Evolutionary conservation across 2,888 invertebrate species (phyloP), one percentile per base, ranked within the genome.

Genomic region (Limenitis camilla): DNA sequence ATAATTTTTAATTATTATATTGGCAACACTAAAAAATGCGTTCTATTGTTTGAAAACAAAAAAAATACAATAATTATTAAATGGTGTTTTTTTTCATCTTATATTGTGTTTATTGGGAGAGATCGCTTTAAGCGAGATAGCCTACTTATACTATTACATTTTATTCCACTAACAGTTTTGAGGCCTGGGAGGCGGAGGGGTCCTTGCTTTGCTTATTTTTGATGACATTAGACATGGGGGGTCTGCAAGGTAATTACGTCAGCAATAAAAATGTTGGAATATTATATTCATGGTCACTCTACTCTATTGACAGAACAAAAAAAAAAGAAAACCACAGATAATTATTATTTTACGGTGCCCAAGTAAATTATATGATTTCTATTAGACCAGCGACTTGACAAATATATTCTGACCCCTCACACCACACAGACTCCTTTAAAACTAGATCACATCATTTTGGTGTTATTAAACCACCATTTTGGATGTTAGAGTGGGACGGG

Each of bases 321-420:
- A 72, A 70, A 69, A 68, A 69, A 69, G 64, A 53, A 56, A 57
- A 60, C 70, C 65, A 68, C 50, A 75, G 75, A 74, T 82, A 81
- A 82, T 83, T 78, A 84, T 81, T 79, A 80, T 81, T 83, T 82
- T 78, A 81, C 79, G 68, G 68, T 60, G 60, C 65, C 66, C 65
- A 64, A 71, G 76, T 78, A 78, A 81, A 83, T 83, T 83, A 82
- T 77, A 78, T 68, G 66, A 64, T 62, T 62, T 64, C 63, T 66
- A 61, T 66, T 59, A 61, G 61, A 63, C 65, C 67, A 67, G 65
- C 51, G 52, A 43, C 52, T 40, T 40, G 55, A 49, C 65, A 64
- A 64, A 57, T 55, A 55, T 60, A 60, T 38, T 41, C 42, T 61
- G 69, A 60, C 39, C 61, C 61, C 49, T 49, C 6, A 27, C 31